Evolutionary conservation across 2,888 invertebrate species (phyloP).

Genomic region (Drosophila macrospina): DNA sequence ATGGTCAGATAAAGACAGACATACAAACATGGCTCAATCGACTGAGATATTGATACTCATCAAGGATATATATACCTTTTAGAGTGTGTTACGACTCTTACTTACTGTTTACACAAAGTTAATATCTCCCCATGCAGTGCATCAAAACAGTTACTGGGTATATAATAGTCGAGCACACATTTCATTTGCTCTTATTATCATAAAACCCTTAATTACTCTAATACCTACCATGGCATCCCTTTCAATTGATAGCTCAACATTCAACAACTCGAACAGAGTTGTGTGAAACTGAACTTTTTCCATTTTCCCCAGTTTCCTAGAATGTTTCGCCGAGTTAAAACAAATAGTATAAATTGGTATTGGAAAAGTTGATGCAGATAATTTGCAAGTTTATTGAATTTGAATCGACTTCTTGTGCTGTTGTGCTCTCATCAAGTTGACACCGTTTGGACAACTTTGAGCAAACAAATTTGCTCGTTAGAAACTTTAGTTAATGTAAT

Average conservation of each 20-base stretch:
- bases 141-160: too few species aligned
- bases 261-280: not conserved
- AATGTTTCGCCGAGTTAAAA: not conserved
- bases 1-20: too few species aligned
- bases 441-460: conserved; percentile 9
- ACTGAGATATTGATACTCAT: too few species aligned
- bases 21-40: too few species aligned
- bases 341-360: not conserved
- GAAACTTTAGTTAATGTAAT: conserved; percentile 20
- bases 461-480: conserved; percentile 30
- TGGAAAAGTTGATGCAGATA: conserved; percentile 31
- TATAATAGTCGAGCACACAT: too few species aligned
- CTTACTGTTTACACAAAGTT: too few species aligned
- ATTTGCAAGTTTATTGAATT: conserved; percentile 24
- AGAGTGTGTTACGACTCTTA: too few species aligned
- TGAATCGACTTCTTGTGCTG: not conserved
- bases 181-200: too few species aligned
- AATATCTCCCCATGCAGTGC: too few species aligned
- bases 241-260: not conserved
- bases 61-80: too few species aligned
- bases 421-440: conserved; percentile 1
- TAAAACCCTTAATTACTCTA: not conserved
- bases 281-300: not conserved
- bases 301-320: conserved; percentile 5
- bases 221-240: not conserved